Conservation (phyloP, 2,888 invertebrate genomes). For the Drosophila formosana region DNA sequence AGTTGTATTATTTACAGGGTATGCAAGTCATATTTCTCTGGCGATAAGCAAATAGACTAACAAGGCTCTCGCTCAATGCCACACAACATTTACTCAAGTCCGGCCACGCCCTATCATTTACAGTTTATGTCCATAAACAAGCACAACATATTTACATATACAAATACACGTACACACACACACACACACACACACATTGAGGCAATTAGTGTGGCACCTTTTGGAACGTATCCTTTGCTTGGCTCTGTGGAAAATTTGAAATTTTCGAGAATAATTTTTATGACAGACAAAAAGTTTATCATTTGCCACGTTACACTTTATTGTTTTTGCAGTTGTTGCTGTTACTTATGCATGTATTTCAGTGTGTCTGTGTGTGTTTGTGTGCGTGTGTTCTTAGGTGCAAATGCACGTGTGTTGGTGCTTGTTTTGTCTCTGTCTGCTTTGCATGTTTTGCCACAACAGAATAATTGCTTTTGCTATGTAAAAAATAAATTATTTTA, state of each 20-base stretch:
- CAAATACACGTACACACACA: slow-evolving; percentile 21
- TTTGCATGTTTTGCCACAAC: slow-evolving; percentile 56
- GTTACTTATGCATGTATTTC: slow-evolving; percentile 10
- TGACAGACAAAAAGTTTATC: slow-evolving; percentile 80
- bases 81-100: slow-evolving; percentile 22
- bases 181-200: slow-evolving; percentile 20
- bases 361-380: neutral
- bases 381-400: slow-evolving; percentile 45
- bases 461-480: slow-evolving; percentile 76
- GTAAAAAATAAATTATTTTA: slow-evolving; percentile 64
- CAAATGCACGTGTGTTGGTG: slow-evolving; percentile 33
- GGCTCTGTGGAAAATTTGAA: slow-evolving; percentile 45
- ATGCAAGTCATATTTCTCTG: neutral
- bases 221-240: slow-evolving; percentile 14
- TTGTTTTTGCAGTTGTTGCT: slow-evolving; percentile 59
- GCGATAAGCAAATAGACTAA: slow-evolving; percentile 1
- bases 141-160: slow-evolving; percentile 20
- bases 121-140: slow-evolving; percentile 17
- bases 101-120: slow-evolving; percentile 48
- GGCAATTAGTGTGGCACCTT: slow-evolving; percentile 50
- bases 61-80: slow-evolving; percentile 10
- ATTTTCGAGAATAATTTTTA: slow-evolving; percentile 66
- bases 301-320: slow-evolving; percentile 74
- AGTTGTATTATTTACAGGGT: neutral
- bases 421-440: slow-evolving; percentile 46